Evolutionary conservation across 2,888 invertebrate species (phyloP), one percentile per base, ranked within the genome.

Genomic region (Artemia sp.): DNA sequence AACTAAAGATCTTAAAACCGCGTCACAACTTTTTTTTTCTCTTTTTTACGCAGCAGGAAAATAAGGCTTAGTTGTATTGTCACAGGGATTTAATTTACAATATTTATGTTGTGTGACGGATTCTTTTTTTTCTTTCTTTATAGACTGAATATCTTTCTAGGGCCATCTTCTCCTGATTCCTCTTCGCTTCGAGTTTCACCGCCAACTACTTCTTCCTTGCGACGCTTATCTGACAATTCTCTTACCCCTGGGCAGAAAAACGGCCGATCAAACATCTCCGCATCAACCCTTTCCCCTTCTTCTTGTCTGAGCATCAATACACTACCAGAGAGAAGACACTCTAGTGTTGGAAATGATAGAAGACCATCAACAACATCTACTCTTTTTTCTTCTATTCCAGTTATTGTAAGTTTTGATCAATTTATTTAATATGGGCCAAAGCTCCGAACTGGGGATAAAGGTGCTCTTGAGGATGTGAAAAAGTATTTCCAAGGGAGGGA

Each of bases 141-240:
- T 38, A 3, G 5, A 2, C 38, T 38, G 38, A 38, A 38, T 38
- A 38, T 38, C 38, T 66, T 69, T 67, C 69, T 72, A 75, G 76
- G 74, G 71, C 87, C 88, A 50, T 87, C 89, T 12, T 86, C 88
- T n/a, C 89, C 87, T 73, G 89, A 88, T 77, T 86, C 85, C 78
- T 91, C 92, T 80, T 90, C 91, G 81, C 81, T 93, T 77, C 85
- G 90, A 71, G 92, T 93, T 52, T 69, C 72, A 11, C 74, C 73
- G 69, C 69, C 71, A 12, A 52, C 69, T 38, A 10, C 14, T 11
- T 88, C 91, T 78, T 89, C 90, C 69, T 90, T 86, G 77, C 86
- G 92, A 70, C 86, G 93, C 69, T 84, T 92, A 70, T 92, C 92
- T 50, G 93, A 93, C 80, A 93, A 93, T 78, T 91, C 92, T 68